A percentile compares a stretch with the other conserved stretches of the same genome.
Conservation (phyloP, 2,113 vertebrate genomes). For the Tonatia bakeri region DNA sequence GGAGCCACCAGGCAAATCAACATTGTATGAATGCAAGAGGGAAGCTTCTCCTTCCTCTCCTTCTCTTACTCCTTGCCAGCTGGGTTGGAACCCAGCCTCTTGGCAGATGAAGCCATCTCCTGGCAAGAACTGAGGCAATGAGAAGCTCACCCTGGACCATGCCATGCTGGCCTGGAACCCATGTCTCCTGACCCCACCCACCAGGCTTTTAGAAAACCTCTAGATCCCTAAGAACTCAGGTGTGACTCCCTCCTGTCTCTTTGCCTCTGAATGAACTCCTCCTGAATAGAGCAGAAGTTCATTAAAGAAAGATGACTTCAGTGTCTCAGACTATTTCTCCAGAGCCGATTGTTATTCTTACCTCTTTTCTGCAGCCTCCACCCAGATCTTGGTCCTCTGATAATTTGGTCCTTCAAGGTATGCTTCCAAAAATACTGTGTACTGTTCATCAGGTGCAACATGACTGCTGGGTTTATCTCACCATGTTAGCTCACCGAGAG, state of each 20-base stretch:
- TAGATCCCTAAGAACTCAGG: background rate
- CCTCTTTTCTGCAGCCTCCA: background rate
- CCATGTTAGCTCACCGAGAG: background rate
- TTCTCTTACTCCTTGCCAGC: too few species aligned
- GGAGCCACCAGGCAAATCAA: background rate
- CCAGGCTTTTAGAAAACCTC: background rate
- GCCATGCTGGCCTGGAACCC: background rate
- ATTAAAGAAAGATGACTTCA: background rate
- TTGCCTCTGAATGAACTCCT: background rate
- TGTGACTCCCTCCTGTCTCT: background rate
- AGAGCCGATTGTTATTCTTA: background rate
- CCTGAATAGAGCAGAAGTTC: background rate
- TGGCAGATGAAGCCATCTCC: background rate
- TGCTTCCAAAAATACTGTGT: background rate
- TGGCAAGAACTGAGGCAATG: background rate
- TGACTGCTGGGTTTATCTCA: background rate
- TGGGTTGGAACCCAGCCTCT: background rate
- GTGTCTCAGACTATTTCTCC: background rate
- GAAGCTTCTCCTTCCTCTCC: too few species aligned
- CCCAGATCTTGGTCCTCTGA: background rate
- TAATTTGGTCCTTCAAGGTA: background rate
- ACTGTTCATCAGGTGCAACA: background rate
- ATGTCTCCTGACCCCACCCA: background rate
- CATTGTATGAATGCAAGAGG: background rate
- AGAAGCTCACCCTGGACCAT: background rate